A percentile compares a stretch with the other conserved stretches of the same genome.
Evolutionary conservation across 2,113 vertebrate genomes (phyloP).

Genomic region (Numida meleagris): DNA sequence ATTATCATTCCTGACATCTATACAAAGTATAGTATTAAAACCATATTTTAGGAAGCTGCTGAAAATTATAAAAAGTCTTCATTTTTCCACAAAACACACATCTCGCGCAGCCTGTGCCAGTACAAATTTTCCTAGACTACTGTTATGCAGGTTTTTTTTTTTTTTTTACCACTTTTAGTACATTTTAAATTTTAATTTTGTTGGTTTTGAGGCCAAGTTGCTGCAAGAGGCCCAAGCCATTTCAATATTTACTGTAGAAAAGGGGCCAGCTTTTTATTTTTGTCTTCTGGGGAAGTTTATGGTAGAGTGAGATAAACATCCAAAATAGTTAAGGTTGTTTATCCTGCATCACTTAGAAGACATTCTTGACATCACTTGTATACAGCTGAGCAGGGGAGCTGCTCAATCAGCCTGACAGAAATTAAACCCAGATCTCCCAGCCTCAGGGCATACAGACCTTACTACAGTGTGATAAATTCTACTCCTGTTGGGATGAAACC

Average conservation of each 20-base stretch:
- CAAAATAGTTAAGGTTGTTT: conserved; percentile 64
- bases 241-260: conserved; percentile 43
- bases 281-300: conserved; percentile 68
- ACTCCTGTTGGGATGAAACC: conserved; percentile 7
- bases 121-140: neutral
- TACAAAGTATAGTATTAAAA: conserved; percentile 1
- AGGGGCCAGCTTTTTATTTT: conserved; percentile 46
- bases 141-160: neutral
- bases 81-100: neutral
- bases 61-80: neutral
- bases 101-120: neutral
- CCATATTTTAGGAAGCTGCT: neutral
- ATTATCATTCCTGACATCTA: neutral
- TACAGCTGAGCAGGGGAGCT: conserved; percentile 4
- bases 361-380: conserved; percentile 46
- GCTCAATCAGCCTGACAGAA: conserved; percentile 30
- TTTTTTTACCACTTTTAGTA: neutral
- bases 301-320: conserved; percentile 65
- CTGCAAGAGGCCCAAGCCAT: neutral
- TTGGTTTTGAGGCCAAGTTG: neutral
- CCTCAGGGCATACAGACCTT: neutral
- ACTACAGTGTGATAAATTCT: conserved; percentile 5
- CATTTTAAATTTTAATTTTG: neutral
- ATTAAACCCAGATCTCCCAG: conserved; percentile 7
- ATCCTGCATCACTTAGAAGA: conserved; percentile 21